Base-by-base conservation (phyloP, 2,888 invertebrate species). In the Eueremaeus valkanovi region DNA sequence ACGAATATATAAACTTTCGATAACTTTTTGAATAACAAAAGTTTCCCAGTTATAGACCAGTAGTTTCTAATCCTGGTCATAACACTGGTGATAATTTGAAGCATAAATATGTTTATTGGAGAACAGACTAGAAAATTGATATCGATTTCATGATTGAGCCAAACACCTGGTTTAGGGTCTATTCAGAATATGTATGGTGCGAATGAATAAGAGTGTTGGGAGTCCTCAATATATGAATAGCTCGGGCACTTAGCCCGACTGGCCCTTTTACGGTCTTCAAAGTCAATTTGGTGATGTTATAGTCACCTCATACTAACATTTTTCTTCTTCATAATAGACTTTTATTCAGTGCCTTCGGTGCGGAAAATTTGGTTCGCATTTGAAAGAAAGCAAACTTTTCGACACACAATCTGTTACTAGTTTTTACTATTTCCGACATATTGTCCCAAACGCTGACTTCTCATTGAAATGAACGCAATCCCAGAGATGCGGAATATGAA, bases 181-280 rank as follows among this genome's bases (percentile, higher is more conserved):
- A 45, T 18, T 45, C 45, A 45, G n/a, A n/a, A n/a, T n/a, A n/a
- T n/a, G n/a, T n/a, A n/a, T n/a, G n/a, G n/a, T n/a, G n/a, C n/a
- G 11, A 45, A 18, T 45, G 45, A 45, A 45, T 45, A 9, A 18
- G 45, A 45, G 18, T 45, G 24, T 11, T 55, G 55, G 24, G 18
- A 55, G 55, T 55, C 55, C 55, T 55, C 27, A 24, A 55, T 55
- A 24, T 8, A 55, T 55, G 55, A 55, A 55, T 55, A n/a, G 55
- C 24, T 55, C 24, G 55, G n/a, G 55, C 55, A 55, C 55, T 55
- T 55, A n/a, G 55, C 55, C 55, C 27, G 55, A 55, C 24, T 55
- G 55, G 45, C 55, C 55, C 55, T 55, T 55, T 55, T 55, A 55
- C 55, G 55, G 55, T 55, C 55, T 55, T 55, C 55, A 55, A 55